Evolutionary conservation across 2,113 vertebrate genomes (phyloP).

Genomic region (Guaruba guarouba): DNA sequence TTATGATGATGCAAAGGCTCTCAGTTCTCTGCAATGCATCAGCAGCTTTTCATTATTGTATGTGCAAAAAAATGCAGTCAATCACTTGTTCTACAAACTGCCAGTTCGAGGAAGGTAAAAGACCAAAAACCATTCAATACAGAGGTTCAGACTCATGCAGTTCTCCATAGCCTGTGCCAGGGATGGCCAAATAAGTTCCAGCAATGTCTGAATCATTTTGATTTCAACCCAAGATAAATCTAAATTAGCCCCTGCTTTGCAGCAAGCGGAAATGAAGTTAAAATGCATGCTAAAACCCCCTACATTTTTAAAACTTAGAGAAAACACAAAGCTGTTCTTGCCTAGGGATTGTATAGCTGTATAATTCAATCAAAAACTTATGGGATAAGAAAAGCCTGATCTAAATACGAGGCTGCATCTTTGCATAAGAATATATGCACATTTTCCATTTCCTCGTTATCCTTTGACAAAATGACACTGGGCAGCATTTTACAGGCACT

Average conservation of each 20-base stretch:
- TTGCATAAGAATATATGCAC: background rate
- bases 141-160: background rate
- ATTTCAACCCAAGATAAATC: background rate
- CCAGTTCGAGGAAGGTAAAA: background rate
- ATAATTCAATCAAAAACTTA: background rate
- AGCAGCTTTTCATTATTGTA: background rate
- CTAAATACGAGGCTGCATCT: background rate
- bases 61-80: background rate
- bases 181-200: background rate
- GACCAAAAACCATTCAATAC: background rate
- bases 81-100: background rate
- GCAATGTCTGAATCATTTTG: background rate
- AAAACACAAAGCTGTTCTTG: background rate
- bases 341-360: background rate
- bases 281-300: background rate
- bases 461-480: background rate
- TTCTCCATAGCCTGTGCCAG: background rate
- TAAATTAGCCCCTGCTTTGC: background rate
- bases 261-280: background rate
- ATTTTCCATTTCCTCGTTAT: background rate
- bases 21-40: background rate
- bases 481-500: background rate
- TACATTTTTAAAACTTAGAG: background rate
- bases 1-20: background rate
- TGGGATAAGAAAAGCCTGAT: background rate